A percentile compares a stretch with the other conserved stretches of the same genome.
Conservation (phyloP, 1,140 invertebrate genomes). For the Bradynema listronoti region DNA sequence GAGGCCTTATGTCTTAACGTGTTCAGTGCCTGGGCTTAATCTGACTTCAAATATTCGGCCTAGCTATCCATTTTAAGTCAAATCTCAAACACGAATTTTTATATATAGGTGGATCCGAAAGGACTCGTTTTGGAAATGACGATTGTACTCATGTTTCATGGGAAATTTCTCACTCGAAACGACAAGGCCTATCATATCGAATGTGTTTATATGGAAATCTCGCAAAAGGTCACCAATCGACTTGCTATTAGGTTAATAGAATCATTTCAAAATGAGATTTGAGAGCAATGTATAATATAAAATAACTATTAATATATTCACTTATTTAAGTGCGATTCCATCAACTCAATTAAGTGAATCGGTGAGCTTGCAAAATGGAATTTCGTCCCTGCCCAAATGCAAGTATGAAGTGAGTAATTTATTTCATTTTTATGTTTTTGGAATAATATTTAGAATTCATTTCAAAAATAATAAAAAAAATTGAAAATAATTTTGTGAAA, state of each 20-base stretch:
- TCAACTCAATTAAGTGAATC: conserved; percentile 19
- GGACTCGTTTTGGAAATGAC: conserved; percentile 38
- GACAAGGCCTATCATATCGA: conserved; percentile 37
- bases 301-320: too few species aligned
- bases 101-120: conserved; percentile 27
- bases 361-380: neutral
- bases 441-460: too few species aligned
- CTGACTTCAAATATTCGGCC: too few species aligned
- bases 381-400: conserved; percentile 28
- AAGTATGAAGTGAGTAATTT: conserved; percentile 20
- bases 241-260: conserved; percentile 27
- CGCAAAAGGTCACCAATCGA: conserved; percentile 26
- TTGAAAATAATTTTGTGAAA: too few species aligned
- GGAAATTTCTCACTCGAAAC: conserved; percentile 34
- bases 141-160: conserved; percentile 35
- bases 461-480: too few species aligned
- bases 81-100: too few species aligned
- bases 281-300: neutral
- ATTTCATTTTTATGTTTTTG: too few species aligned
- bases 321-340: conserved; percentile 20
- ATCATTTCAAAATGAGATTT: neutral
- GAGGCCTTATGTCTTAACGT: too few species aligned
- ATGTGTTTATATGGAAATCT: conserved; percentile 33
- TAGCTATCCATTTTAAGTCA: too few species aligned
- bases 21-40: neutral